phyloP scores from a whole-genome alignment of 2,113 vertebrate species.

The Chlorodrepanis virens region DNA sequence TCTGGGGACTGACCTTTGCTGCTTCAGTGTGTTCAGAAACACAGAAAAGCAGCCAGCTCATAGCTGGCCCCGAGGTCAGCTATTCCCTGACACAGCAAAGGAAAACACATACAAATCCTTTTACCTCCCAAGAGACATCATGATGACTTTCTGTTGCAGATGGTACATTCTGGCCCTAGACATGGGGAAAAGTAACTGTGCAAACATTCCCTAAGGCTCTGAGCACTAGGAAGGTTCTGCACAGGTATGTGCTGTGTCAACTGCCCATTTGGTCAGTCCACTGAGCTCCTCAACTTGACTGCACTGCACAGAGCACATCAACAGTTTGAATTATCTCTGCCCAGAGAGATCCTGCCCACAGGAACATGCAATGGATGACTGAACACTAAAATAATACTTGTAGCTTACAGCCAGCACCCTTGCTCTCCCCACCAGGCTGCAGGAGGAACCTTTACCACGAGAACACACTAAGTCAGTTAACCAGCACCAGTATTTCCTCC shows the following conservation, averaged over 20 bases:
- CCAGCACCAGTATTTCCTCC: background rate
- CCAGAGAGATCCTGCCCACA: background rate
- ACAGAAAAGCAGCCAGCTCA: background rate
- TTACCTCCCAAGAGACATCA: background rate
- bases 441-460: background rate
- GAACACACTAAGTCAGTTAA: background rate
- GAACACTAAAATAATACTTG: background rate
- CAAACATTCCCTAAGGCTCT: background rate
- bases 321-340: background rate
- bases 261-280: background rate
- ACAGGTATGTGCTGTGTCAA: background rate
- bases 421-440: background rate
- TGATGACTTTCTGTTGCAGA: background rate
- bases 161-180: background rate
- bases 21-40: background rate
- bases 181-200: background rate
- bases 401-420: background rate
- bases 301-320: background rate
- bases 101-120: background rate
- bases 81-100: background rate
- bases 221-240: background rate
- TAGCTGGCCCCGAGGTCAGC: background rate
- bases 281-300: background rate
- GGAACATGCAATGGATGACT: background rate
- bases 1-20: background rate